phyloP scores from a whole-genome alignment of 2,113 vertebrate species.

The Puffinus mauretanicus region DNA sequence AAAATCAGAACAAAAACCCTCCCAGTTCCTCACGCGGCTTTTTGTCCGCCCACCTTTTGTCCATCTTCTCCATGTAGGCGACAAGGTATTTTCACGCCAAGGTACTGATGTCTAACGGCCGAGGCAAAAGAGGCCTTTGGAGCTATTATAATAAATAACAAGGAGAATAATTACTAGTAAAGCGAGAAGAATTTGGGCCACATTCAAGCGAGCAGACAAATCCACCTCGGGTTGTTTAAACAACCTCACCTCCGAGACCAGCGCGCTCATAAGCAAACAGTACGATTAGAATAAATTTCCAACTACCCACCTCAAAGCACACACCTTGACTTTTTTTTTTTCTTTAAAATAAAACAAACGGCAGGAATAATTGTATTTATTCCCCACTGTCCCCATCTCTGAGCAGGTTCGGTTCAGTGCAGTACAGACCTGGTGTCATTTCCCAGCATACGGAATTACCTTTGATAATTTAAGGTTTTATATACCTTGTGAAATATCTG shows the following conservation, averaged over 20 bases:
- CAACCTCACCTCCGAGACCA: neutral
- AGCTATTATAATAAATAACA: neutral
- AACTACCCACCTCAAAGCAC: neutral
- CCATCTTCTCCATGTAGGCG: neutral
- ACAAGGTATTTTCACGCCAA: neutral
- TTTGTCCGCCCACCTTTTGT: neutral
- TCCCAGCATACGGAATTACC: neutral
- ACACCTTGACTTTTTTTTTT: neutral
- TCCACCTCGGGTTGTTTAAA: neutral
- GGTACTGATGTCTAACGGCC: neutral
- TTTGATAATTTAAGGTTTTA: neutral
- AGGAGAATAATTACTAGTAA: neutral
- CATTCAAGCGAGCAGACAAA: neutral
- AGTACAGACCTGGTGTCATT: fast-evolving
- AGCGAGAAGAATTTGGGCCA: neutral
- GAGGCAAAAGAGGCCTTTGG: neutral
- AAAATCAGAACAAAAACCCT: neutral
- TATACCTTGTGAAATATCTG: neutral
- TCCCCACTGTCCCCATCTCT: neutral
- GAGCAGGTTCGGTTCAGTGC: neutral
- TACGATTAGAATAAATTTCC: neutral
- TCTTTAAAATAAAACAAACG: neutral
- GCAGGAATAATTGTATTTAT: neutral
- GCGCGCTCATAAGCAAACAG: neutral
- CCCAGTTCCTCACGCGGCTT: too few relatives aligned